Base-by-base conservation (phyloP, 2,797 vertebrate genomes). In the Sebastolobus alascanus region DNA sequence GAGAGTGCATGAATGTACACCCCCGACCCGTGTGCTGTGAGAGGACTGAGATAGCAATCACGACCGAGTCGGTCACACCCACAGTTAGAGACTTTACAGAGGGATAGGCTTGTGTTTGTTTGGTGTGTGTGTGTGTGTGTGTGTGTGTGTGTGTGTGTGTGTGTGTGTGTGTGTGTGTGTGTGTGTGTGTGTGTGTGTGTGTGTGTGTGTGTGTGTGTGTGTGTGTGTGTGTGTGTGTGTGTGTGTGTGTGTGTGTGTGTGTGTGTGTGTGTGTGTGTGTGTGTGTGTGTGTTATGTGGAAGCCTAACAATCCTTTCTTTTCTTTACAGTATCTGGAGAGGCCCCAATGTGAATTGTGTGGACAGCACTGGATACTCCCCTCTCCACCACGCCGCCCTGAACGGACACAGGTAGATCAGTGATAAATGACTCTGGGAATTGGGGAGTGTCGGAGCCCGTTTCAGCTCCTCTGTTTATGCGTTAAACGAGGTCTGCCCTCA, bases 351-450 rank as follows among this genome's bases (percentile, higher is more conserved):
- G 96, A 99, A 99, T 91, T 99, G 98, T 73, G 97, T 98, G 87
- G 98, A 99, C 95, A 98, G 96, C 90, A 99, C 97, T 80, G 98
- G 98, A 90, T 99, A 99, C 86, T 98, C 98, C 2, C 98, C 98
- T 1, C 96, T 99, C 77, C 98, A 99, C 92, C 98, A 99, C 20
- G 97, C 98, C 8, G 97, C 98, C 84, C 75, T 99, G 27, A 99
- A 99, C 12, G 98, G 98, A 88, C 98, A 99, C 91, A 99, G 94
- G 98, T 99, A 94, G 92, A 96, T 86, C 25, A 6, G 38, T 14
- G 7, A 60, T 67, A 10, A 46, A 38, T 20, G 31, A 33, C 18
- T 50, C 2, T 27, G 16, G 25, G 38, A 58, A 35, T 4, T 33
- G 10, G 33, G 50, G 37, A 10, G 27, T 31, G 31, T 35, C 3